Base-by-base conservation (phyloP, 2,113 vertebrate species). In the Lucifuga dentata region DNA sequence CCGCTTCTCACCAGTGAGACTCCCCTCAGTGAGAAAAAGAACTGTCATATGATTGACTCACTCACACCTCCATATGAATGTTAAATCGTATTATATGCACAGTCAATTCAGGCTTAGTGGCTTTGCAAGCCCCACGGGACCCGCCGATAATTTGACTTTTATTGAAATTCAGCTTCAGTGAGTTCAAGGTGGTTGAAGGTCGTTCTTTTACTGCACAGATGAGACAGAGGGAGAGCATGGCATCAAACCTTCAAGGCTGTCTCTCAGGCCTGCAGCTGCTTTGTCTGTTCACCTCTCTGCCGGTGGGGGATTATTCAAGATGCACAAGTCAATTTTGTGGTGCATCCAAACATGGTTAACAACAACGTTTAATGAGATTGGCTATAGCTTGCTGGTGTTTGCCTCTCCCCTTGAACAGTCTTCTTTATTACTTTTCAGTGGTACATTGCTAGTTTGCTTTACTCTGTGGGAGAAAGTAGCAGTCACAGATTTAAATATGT, bases 181-280 rank as follows among this genome's bases (percentile, higher is more conserved):
- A 65, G 88, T 91, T 90, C 86, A 88, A 91, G 86, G 91, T 91
- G 84, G 78, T 72, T 86, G 86, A 87, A 91, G 89, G 88, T 87
- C 75, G 65, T 62, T 39, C 44, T 78, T 81, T 84, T 79, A 82
- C 80, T 51, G 62, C 76, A 13, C 55, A 52, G 69, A 78, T 70
- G 52, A 84, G 75, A 74, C n/a, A 36, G 68, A 43, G 39, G 45
- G 59, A 75, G 71, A 51, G 53, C 59, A 10, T 1, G 21, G 29
- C 56, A 39, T 81, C 70, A 50, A 62, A 68, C 41, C 24, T 68
- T 83, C 50, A 79, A 83, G 78, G 75, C 71, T 53, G 21, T 11
- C 2, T 49, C 73, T 55, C 58, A n/a, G n/a, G n/a, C n/a, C n/a
- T n/a, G n/a, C n/a, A n/a, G 3, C 38, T 38, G 50, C 24, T 35